Evolutionary conservation across 2,797 vertebrate genomes (phyloP).

Genomic region (Coregonus sp.): DNA sequence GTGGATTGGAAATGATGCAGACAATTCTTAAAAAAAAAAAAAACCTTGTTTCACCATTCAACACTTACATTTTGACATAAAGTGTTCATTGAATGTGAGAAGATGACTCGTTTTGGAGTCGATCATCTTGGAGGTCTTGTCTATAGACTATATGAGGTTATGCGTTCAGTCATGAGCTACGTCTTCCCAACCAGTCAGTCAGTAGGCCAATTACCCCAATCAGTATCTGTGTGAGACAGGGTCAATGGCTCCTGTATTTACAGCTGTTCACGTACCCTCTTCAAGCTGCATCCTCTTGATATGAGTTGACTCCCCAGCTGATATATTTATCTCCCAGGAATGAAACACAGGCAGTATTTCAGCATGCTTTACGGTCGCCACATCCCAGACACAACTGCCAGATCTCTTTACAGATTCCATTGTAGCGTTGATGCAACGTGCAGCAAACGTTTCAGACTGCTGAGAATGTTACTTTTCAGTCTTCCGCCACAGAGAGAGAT

Average conservation of each 20-base stretch:
- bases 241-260: not conserved
- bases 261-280: not conserved
- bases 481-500: not conserved
- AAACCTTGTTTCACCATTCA: not conserved
- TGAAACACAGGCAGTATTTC: not conserved
- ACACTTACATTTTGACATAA: not conserved
- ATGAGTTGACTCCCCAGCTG: not conserved
- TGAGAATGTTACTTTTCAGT: not conserved
- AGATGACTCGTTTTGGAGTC: not conserved
- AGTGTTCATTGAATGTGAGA: not conserved
- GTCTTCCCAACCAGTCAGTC: not conserved
- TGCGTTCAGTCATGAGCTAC: not conserved
- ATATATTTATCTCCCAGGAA: not conserved
- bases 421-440: not conserved
- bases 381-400: not conserved
- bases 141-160: not conserved
- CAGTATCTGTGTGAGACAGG: not conserved
- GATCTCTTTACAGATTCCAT: not conserved
- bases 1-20: no score
- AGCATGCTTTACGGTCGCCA: not conserved
- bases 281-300: not conserved
- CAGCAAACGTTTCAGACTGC: not conserved
- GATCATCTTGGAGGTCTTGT: not conserved
- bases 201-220: not conserved
- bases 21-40: no score